Evolutionary conservation across 2,797 vertebrate genomes (phyloP).

Genomic region (Dromococcyx pavoninus): DNA sequence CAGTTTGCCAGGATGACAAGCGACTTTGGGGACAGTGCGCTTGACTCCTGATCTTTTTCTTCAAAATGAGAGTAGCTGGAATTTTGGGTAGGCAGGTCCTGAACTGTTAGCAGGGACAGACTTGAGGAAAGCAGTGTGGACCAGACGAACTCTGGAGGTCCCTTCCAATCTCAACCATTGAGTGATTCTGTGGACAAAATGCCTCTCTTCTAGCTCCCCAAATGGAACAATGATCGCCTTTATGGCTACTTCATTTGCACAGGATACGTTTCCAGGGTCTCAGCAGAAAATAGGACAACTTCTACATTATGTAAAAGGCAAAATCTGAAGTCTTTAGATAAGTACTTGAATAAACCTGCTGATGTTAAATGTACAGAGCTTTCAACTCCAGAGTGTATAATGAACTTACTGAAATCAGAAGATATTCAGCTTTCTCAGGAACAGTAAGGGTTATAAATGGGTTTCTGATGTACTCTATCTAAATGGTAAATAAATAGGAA

Average conservation of each 20-base stretch:
- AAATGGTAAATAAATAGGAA: slow-evolving; percentile 6
- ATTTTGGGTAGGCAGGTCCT: background rate
- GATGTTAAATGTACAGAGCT: background rate
- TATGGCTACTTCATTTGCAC: background rate
- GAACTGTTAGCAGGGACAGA: background rate
- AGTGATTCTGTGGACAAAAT: background rate
- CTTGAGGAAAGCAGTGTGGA: background rate
- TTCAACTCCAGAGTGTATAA: background rate
- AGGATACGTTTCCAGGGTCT: background rate
- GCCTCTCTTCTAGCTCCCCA: background rate
- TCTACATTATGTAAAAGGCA: background rate
- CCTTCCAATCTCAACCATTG: background rate
- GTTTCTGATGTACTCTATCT: background rate
- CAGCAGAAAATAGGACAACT: background rate
- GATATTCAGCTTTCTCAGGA: background rate
- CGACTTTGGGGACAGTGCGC: background rate
- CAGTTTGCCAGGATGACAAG: background rate
- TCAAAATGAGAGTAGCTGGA: background rate
- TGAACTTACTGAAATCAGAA: background rate
- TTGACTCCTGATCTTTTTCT: background rate
- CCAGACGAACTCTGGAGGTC: background rate
- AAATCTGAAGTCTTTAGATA: background rate
- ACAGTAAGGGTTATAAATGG: background rate
- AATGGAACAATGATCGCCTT: accelerated
- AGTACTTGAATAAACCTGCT: background rate